phyloP scores from a whole-genome alignment of 2,888 invertebrate species.

The Pammene aurita region DNA sequence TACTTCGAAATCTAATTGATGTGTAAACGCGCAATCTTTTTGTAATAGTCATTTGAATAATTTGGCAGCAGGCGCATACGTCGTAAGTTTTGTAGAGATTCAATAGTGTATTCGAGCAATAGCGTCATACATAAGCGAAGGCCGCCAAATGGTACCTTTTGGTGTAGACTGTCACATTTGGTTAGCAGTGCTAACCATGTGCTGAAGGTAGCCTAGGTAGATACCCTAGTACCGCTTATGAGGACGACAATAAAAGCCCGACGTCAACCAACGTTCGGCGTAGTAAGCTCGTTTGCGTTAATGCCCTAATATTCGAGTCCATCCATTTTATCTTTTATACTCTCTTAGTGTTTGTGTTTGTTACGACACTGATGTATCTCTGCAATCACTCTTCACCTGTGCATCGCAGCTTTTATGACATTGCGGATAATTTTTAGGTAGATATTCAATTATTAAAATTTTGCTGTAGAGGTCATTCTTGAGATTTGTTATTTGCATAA shows the following conservation, averaged over 20 bases:
- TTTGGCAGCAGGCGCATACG: too few species aligned
- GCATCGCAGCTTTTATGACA: slow-evolving; percentile 48
- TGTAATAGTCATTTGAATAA: too few species aligned
- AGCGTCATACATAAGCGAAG: too few species aligned
- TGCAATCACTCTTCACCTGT: slow-evolving; percentile 46
- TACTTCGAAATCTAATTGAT: too few species aligned
- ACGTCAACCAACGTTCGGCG: slow-evolving; percentile 13
- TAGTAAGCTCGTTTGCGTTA: slow-evolving; percentile 38
- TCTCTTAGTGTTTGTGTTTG: slow-evolving; percentile 38
- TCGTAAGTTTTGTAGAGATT: too few species aligned
- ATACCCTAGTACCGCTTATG: not conserved
- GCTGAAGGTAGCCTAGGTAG: not conserved
- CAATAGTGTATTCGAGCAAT: too few species aligned
- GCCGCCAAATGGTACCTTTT: too few species aligned
- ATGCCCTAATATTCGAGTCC: slow-evolving; percentile 38
- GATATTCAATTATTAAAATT: not conserved
- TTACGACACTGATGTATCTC: slow-evolving; percentile 46
- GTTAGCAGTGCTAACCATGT: not conserved
- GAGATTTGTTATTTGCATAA: too few species aligned
- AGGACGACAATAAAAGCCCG: slow-evolving; percentile 23
- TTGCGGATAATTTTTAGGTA: slow-evolving; percentile 11
- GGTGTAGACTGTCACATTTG: too few species aligned
- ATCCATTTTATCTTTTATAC: slow-evolving; percentile 38
- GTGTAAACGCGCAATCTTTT: too few species aligned
- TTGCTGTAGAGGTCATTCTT: too few species aligned